A percentile compares a stretch with the other conserved stretches of the same genome.
Conservation (phyloP, 2,797 vertebrate genomes). For the Helarctos malayanus region DNA sequence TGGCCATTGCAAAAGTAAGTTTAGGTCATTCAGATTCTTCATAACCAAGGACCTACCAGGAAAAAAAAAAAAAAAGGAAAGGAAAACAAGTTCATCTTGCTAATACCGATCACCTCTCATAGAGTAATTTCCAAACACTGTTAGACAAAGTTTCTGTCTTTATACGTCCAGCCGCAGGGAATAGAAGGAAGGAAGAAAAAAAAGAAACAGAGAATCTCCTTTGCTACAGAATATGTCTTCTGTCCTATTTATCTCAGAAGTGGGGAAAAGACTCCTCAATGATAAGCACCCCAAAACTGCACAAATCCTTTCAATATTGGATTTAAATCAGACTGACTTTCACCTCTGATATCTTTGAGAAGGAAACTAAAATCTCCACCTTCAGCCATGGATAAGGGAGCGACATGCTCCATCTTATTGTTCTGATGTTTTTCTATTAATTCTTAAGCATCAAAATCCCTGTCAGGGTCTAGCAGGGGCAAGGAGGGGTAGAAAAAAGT, state of each 20-base stretch:
- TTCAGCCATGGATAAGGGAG: neutral
- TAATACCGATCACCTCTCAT: neutral
- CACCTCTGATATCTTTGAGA: neutral
- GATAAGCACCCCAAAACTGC: neutral
- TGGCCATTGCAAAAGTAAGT: neutral
- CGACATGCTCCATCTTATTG: neutral
- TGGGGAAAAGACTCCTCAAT: neutral
- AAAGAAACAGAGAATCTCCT: neutral
- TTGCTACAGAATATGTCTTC: neutral
- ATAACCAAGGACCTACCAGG: neutral
- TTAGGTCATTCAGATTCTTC: neutral
- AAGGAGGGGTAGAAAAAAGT: neutral
- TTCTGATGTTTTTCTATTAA: neutral
- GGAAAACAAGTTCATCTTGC: neutral
- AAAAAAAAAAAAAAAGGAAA: neutral
- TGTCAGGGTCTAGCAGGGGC: neutral
- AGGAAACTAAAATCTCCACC: neutral
- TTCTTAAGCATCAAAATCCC: conserved; percentile 1
- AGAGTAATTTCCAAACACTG: neutral
- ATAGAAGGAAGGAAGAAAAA: neutral
- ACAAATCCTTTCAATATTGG: neutral
- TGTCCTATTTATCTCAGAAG: neutral
- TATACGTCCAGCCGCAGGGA: neutral
- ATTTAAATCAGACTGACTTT: conserved; percentile 20
- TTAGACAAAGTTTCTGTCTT: neutral